Conservation (phyloP, 1,140 invertebrate genomes). For the Cecropterus lyciades region DNA sequence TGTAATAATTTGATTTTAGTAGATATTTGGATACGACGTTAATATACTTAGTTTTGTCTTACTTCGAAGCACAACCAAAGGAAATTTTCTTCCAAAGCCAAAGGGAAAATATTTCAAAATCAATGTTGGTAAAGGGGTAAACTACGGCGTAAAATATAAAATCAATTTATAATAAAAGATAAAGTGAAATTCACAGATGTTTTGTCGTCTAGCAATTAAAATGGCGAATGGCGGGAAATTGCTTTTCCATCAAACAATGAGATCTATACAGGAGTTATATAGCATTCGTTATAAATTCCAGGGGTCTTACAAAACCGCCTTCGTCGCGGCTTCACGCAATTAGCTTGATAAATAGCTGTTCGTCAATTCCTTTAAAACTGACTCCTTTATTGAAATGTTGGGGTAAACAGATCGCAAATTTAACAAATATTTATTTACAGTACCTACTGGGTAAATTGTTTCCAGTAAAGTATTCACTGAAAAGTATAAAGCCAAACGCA, state of each 20-base stretch:
- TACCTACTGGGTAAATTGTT: too few relatives aligned
- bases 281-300: constrained; percentile 7
- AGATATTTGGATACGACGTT: too few relatives aligned
- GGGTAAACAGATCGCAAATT: constrained; percentile 5
- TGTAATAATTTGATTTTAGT: too few relatives aligned
- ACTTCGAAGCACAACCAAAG: too few relatives aligned
- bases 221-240: constrained; percentile 41
- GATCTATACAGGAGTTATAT: too few relatives aligned
- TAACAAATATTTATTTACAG: not conserved
- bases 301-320: constrained; percentile 2
- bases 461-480: too few relatives aligned
- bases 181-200: constrained; percentile 42
- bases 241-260: constrained; percentile 46
- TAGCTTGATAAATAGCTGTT: constrained; percentile 26
- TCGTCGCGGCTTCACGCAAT: constrained; percentile 28
- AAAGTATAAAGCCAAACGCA: too few relatives aligned
- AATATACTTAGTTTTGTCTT: too few relatives aligned
- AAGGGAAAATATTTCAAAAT: too few relatives aligned
- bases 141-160: too few relatives aligned
- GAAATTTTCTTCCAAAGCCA: too few relatives aligned
- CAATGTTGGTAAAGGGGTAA: too few relatives aligned
- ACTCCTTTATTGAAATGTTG: constrained; percentile 13
- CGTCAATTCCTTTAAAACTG: constrained; percentile 12
- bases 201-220: constrained; percentile 41
- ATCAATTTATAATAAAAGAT: constrained; percentile 9